Conservation (phyloP, 2,113 vertebrate genomes). For the Gallinago jamesoni region DNA sequence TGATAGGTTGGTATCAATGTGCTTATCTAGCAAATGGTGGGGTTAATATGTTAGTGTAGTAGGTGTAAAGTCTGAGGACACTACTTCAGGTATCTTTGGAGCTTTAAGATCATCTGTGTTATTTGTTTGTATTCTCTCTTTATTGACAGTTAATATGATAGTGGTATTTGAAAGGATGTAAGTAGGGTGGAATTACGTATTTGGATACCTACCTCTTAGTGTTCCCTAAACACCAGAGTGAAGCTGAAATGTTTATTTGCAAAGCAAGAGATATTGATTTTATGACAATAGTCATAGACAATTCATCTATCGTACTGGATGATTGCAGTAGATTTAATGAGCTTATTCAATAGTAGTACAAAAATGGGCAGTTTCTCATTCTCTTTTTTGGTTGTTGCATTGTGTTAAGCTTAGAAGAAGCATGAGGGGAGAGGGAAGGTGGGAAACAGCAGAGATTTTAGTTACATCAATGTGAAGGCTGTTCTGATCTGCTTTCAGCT, state of each 20-base stretch:
- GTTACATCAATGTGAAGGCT: neutral
- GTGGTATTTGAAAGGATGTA: neutral
- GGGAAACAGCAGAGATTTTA: neutral
- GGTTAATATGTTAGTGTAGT: neutral
- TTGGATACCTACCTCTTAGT: neutral
- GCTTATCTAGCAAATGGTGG: neutral
- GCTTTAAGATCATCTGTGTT: neutral
- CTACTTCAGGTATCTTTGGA: neutral
- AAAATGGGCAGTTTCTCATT: neutral
- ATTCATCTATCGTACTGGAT: neutral
- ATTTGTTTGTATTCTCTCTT: neutral
- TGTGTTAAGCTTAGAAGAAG: neutral
- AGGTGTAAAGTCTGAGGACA: neutral
- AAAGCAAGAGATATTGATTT: neutral
- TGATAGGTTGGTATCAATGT: neutral
- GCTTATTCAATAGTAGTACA: neutral
- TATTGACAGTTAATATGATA: neutral
- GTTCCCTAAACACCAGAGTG: neutral
- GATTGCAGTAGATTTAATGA: neutral
- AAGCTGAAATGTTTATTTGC: neutral
- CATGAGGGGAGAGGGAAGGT: neutral
- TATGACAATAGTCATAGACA: neutral
- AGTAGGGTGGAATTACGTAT: neutral
- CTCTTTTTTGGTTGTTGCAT: neutral
- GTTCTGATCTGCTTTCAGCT: neutral